Base-by-base conservation (phyloP, 2,888 invertebrate species). In the Cantharis rufa region DNA sequence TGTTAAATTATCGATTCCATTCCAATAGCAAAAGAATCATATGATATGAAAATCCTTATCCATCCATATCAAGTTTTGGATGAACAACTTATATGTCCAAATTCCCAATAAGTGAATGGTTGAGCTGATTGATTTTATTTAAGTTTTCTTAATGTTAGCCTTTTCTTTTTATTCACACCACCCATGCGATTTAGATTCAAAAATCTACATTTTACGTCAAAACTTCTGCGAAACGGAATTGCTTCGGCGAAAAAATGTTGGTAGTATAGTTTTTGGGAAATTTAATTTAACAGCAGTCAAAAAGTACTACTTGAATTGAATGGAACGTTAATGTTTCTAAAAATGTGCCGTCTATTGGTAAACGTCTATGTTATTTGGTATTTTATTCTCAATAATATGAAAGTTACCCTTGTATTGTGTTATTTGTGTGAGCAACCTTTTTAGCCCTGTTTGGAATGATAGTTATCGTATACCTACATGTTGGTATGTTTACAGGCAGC, bases 401-500 rank as follows among this genome's bases (percentile, higher is more conserved):
- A 48, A 48, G 48, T 48, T n/a, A n/a, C 48, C 48, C 48, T 48
- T 48, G 48, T 48, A n/a, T 48, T 48, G 9, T 48, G 48, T 48
- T 48, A n/a, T 48, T 48, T 48, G n/a, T 48, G 48, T 48, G n/a
- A 48, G 2, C 7, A 48, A 2, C 48, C n/a, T 48, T n/a, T 48
- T 48, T n/a, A 7, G 48, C n/a, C n/a, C 7, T n/a, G 0, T 7
- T 48, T n/a, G n/a, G 7, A 48, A 48, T n/a, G 7, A 48, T 48
- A 48, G 2, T 48, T 48, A 48, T 32, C 0, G 3, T 10, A 28
- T 32, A 32, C 4, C 9, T 1, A 24, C 9, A 9, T 24, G 9
- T 24, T 24, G 24, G 1, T 24, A n/a, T n/a, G n/a, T 48, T 48
- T 48, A 48, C 62, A 78, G 78, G 15, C 21, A 63, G 78, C 48